Base-by-base conservation (phyloP, 1,140 invertebrate genomes). In the Ceratina australensis region DNA sequence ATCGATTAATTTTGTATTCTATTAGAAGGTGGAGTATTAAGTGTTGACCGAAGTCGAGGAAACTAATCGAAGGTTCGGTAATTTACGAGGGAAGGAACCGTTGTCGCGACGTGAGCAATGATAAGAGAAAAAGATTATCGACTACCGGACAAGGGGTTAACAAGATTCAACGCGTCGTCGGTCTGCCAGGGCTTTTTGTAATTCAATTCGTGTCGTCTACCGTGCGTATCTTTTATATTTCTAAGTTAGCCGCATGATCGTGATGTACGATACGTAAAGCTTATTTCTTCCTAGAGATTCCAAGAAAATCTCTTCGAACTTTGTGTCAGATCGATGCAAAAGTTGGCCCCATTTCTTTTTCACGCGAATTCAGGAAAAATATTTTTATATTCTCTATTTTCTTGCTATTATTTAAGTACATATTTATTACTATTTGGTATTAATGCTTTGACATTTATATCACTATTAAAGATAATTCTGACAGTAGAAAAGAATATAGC, bases 141-240 rank as follows among this genome's bases (percentile, higher is more conserved):
- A 67, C 84, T 80, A 89, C 80, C 80, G 81, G 78, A 61, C 57
- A 59, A 75, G 80, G 80, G 78, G 83, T 87, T 85, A 89, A 88
- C 77, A 75, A 63, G 63, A 88, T 87, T 84, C 86, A 72, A 79
- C 72, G 82, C 81, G 84, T 85, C 84, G 81, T 85, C 84, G 81
- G 80, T 76, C 76, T 28, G 72, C 66, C 71, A 28, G 61, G 63
- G 60, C 47, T 66, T 59, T 88, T 88, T 84, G 80, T 79, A 83
- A 88, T 88, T 86, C 84, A 82, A 88, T 85, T 77, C 60, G 57
- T 15, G 61, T 56, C 59, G 22, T 59, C 56, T 47, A 33, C 50
- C 52, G 26, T 61, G 72, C 20, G 20, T 64, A 63, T 5, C 74
- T 83, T 83, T 61, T 83, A 54, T 74, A 73, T 81, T 83, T 81